A percentile compares a stretch with the other conserved stretches of the same genome.
Conservation (phyloP, 1,140 invertebrate genomes). For the Patella vulgata region DNA sequence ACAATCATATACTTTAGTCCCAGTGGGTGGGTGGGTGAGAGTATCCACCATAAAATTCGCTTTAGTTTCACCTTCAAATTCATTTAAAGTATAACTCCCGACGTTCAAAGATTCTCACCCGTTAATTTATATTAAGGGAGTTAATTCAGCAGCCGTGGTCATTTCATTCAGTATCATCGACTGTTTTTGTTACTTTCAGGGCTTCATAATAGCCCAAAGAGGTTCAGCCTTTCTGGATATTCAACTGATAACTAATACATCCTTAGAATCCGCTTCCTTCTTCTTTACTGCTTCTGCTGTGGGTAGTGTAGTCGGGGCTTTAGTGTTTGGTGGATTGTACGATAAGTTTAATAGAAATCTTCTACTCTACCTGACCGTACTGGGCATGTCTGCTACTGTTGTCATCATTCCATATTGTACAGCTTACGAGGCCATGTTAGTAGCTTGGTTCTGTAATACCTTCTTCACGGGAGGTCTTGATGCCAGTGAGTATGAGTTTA, state of each 20-base stretch:
- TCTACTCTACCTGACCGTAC: slow-evolving; percentile 31
- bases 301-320: slow-evolving; percentile 46
- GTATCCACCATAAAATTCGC: too few relatives aligned
- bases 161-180: too few relatives aligned
- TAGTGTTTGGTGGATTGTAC: slow-evolving; percentile 45
- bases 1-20: too few relatives aligned
- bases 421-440: slow-evolving; percentile 31
- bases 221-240: slow-evolving; percentile 61
- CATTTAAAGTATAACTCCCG: too few relatives aligned
- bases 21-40: too few relatives aligned
- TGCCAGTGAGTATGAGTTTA: slow-evolving; percentile 53
- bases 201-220: slow-evolving; percentile 55
- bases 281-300: slow-evolving; percentile 45
- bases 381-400: slow-evolving; percentile 31
- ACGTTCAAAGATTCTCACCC: too few relatives aligned
- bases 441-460: slow-evolving; percentile 41
- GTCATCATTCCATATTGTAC: slow-evolving; percentile 41
- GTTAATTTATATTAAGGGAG: too few relatives aligned
- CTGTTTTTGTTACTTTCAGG: too few relatives aligned
- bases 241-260: slow-evolving; percentile 43
- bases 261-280: slow-evolving; percentile 34
- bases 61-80: too few relatives aligned
- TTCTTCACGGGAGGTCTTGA: slow-evolving; percentile 54
- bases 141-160: too few relatives aligned
- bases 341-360: slow-evolving; percentile 40